A percentile compares a stretch with the other conserved stretches of the same genome.
phyloP scores from a whole-genome alignment of 2,888 invertebrate species.

The Agriopis aurantiaria region DNA sequence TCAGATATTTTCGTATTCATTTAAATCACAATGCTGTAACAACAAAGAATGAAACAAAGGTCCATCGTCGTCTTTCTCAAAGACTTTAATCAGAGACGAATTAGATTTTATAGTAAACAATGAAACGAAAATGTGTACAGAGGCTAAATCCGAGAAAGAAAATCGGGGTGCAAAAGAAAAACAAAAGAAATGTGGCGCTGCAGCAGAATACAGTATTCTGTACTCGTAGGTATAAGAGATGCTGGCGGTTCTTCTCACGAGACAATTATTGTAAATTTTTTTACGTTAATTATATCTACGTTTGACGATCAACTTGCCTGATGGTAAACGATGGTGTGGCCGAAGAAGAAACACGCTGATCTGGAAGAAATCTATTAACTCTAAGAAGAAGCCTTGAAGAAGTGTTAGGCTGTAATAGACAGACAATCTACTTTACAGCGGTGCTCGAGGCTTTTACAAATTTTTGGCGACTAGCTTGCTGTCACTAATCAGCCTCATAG shows the following conservation, averaged over 20 bases:
- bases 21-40: slow-evolving; percentile 45
- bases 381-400: no score
- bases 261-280: not conserved
- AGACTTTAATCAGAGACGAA: slow-evolving; percentile 50
- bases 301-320: no score
- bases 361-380: no score
- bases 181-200: slow-evolving; percentile 41
- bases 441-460: no score
- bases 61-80: slow-evolving; percentile 39
- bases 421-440: no score
- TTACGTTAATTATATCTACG: no score
- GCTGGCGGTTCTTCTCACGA: not conserved
- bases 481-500: no score
- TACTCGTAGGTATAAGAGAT: slow-evolving; percentile 29
- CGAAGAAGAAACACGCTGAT: no score
- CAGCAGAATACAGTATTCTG: slow-evolving; percentile 44
- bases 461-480: no score
- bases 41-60: slow-evolving; percentile 44
- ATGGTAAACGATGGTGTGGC: no score
- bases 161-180: slow-evolving; percentile 41
- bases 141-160: slow-evolving; percentile 47
- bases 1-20: slow-evolving; percentile 37
- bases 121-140: slow-evolving; percentile 54
- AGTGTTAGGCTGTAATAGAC: no score
- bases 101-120: slow-evolving; percentile 54